Conservation (phyloP, 2,113 vertebrate species). For the Ciconia maguari region DNA sequence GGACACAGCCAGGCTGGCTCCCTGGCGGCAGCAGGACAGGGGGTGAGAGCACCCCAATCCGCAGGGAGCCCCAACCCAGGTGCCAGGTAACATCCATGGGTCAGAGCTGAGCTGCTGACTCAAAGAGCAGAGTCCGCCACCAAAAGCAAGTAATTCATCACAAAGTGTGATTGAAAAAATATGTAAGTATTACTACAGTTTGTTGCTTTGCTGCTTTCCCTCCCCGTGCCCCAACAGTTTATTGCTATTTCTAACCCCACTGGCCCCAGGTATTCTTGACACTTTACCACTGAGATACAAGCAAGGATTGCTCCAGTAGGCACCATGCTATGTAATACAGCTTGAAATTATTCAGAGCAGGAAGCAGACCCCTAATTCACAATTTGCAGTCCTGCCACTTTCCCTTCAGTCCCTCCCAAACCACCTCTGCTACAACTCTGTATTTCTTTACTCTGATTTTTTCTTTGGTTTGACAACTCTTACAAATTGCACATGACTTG, state of each 20-base stretch:
- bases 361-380: background rate
- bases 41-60: background rate
- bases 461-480: background rate
- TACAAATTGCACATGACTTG: background rate
- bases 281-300: background rate
- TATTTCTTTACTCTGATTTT: background rate
- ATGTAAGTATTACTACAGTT: background rate
- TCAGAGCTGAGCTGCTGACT: background rate
- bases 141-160: background rate
- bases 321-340: background rate
- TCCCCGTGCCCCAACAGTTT: background rate
- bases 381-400: background rate
- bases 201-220: background rate
- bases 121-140: background rate
- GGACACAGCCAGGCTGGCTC: background rate
- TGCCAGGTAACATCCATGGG: background rate
- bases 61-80: background rate
- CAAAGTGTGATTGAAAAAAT: accelerated
- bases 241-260: background rate
- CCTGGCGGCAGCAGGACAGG: background rate
- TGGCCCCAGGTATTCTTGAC: background rate
- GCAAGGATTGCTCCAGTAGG: background rate
- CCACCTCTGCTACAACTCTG: background rate
- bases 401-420: background rate
- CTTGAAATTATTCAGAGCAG: background rate